Percentiles rank a stretch among this genome's conserved stretches.
These are phyloP conservation scores for Anthopleura xanthogrammica DNA, from an alignment of 92 coral and sea anemone species.

Conservation along the genomic window DNA sequence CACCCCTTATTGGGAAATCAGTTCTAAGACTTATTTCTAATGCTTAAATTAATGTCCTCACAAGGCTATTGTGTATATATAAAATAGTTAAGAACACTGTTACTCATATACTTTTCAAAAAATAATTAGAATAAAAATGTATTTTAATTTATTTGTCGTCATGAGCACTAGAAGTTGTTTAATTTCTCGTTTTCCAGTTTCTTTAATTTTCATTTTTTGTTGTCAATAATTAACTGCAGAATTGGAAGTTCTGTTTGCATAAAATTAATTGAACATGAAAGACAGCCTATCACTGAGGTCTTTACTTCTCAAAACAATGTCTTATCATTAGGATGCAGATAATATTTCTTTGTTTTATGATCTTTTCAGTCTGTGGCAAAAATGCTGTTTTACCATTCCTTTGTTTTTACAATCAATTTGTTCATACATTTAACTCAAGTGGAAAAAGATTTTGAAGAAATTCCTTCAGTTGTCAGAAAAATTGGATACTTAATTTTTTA, in stretches of 20 bases:
- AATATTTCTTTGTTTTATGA: neutral
- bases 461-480: neutral
- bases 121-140: neutral
- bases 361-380: neutral
- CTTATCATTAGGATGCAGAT: constrained; percentile 2
- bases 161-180: constrained; percentile 1
- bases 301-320: neutral
- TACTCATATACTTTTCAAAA: neutral
- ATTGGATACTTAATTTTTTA: neutral
- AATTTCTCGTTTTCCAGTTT: neutral
- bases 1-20: neutral
- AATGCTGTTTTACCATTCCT: neutral
- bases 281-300: constrained; percentile 2
- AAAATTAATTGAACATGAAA: constrained; percentile 14
- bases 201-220: neutral
- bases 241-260: constrained; percentile 9
- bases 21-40: too few relatives aligned
- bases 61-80: neutral
- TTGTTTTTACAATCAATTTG: neutral
- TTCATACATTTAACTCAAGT: neutral
- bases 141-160: neutral
- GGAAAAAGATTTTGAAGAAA: neutral
- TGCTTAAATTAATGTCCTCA: too few relatives aligned
- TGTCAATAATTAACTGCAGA: constrained; percentile 8
- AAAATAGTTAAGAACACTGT: neutral